Evolutionary conservation across 2,797 vertebrate genomes (phyloP), one percentile per base, ranked within the genome.

Genomic region (Meriones psammophilus): DNA sequence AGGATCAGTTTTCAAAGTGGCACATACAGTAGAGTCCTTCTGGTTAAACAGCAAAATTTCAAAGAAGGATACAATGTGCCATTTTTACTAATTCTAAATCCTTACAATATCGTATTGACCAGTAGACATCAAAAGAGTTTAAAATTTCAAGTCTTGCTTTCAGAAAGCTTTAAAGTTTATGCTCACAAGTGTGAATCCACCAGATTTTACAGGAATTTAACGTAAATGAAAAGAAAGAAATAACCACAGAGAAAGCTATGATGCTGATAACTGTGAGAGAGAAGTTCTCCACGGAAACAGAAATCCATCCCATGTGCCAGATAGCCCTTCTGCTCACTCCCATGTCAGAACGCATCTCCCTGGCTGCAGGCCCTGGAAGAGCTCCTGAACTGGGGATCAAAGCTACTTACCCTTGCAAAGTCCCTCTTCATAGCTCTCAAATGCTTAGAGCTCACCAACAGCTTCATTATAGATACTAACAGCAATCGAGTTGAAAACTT

Each of bases 1-100:
- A 13, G 33, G 56, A 92, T 89, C 94, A 50, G 56, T 91, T 97
- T 96, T 90, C 69, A 66, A 76, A 91, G 83, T 95, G 76, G 95
- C 64, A 93, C 42, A 93, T 64, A 33, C 0, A 1, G 73, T 68
- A 92, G 86, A 30, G 68, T 83, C n/a, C 7, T 88, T 89, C 33
- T 93, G 87, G 81, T 95, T 69, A 18, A 88, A 95, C 3, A 79
- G 50, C 22, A 94, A 91, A 95, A 94, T 71, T 17, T 10, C 20
- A 94, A 94, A 74, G 94, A 58, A 42, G 39, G 42, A 68, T 28
- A 54, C 26, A 69, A 12, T n/a, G 66, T 79, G 64, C 22, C 22
- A 78, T 50, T 76, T 96, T 91, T 33, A 93, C 68, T 81, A 95
- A 93, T 88, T 91, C 62, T 33, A 68, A 46, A 85, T 90, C 14